These are phyloP conservation scores for Tupaia tana DNA, from an alignment of 2,113 vertebrate species.

Conservation along the genomic window DNA sequence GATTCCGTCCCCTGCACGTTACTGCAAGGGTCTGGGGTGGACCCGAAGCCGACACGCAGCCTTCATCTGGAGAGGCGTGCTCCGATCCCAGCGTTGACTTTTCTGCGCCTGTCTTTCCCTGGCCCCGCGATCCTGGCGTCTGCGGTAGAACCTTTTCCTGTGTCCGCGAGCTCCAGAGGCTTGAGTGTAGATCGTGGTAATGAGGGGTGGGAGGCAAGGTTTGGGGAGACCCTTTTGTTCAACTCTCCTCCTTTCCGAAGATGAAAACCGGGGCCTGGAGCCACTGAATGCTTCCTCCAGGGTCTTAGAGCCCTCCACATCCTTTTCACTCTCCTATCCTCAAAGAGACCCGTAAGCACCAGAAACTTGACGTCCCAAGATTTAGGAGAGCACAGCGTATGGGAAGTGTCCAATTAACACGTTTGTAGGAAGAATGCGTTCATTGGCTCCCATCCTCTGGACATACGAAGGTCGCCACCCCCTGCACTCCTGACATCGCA, in stretches of 20 bases:
- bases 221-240: no score
- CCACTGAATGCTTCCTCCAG: background rate
- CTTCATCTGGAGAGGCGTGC: background rate
- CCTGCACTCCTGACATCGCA: background rate
- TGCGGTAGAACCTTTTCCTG: background rate
- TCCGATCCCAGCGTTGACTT: background rate
- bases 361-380: background rate
- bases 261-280: background rate
- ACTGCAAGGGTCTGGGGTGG: background rate
- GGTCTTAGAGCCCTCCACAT: background rate
- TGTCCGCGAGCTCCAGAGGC: accelerated
- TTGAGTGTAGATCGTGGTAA: background rate
- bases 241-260: background rate
- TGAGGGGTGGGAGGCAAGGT: background rate
- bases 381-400: background rate
- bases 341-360: background rate
- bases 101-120: background rate
- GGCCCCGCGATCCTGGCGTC: background rate
- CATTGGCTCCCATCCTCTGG: background rate
- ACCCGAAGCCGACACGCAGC: background rate
- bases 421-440: background rate
- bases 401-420: background rate
- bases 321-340: background rate
- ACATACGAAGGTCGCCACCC: background rate
- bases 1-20: accelerated